Base-by-base conservation (phyloP, 2,113 vertebrate genomes). In the Mystacornis crossleyi region DNA sequence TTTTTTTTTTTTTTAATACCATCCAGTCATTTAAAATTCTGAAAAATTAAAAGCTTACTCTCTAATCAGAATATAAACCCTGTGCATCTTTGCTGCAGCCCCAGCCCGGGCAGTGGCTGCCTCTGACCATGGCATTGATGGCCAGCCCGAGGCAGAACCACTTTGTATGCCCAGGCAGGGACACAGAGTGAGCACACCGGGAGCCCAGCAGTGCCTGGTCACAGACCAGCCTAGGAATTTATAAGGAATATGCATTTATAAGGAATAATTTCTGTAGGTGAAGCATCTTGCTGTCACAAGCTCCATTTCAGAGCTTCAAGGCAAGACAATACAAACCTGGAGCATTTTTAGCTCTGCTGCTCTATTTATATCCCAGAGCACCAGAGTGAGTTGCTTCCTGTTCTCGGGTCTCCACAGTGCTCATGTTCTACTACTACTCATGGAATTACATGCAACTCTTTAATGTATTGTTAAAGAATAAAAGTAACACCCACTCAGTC, bases 291-390 rank as follows among this genome's bases (percentile, higher is more conserved):
- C 80, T 92, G n/a, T 58, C 73, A 51, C 23, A 28, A 70, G 50
- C 71, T 79, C 54, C 10, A 31, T 45, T 65, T 58, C 70, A 87
- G 69, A 91, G 75, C 80, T 65, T 38, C 42, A 80, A 84, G 84
- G 90, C 75, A 88, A 85, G 73, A 43, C 91, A 94, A 72, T 72
- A 82, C 79, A 94, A 93, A 78, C 58, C 82, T 85, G n/a, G 7
- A 57, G 48, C 67, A n/a, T 93, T 92, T 94, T 97, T 95, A 96
- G 95, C 77, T 89, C 75, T 34, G 31, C 73, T 64, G 54, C 7
- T 79, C 82, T 96, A 97, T 96, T 97, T 96, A 48, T 97, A 93
- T 33, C 85, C 54, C 82, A 71, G 67, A 93, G 62, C 82, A 81
- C 5, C 45, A 33, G 36, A 90, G 80, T 43, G 77, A 92, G 62